Base-by-base conservation (phyloP, 2,113 vertebrate species). In the Nansenia antarctica region DNA sequence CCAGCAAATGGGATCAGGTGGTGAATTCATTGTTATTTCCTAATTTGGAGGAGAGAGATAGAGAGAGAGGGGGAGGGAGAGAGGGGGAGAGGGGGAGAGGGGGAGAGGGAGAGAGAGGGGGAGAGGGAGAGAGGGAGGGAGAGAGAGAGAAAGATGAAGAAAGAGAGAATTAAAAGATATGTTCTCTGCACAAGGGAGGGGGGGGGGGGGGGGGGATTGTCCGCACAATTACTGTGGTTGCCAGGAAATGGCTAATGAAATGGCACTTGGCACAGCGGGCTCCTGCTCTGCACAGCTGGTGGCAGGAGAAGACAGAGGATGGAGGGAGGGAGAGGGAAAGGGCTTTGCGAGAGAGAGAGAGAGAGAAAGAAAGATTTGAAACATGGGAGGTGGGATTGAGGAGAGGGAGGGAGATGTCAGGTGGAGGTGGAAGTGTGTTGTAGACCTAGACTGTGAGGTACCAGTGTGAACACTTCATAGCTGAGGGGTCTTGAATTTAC, bases 221-320 rank as follows among this genome's bases (percentile, higher is more conserved):
- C 85, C 60, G 24, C 32, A 71, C 79, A 85, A 83, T 86, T 81
- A 86, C 73, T 62, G 76, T n/a, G 62, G 72, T 81, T 85, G 82
- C 85, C 78, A 84, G 34, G 86, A 78, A 86, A 76, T 73, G 70
- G 72, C 85, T 87, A 84, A 87, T 90, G 74, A 83, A 89, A 88
- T 82, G 78, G 71, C 81, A 82, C 81, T 87, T 87, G 83, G 88
- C 83, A 81, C 85, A 87, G 79, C 26, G 39, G 76, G 73, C 14
- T n/a, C 67, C 78, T 62, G 49, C 61, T 66, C 80, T 79, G 24
- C 79, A 76, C 55, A 34, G 53, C 22, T 26, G 53, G 53, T 84
- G 85, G 83, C 83, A 80, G 77, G 42, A 5, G 71, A 74, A 66
- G 77, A 75, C 70, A 62, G 76, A n/a, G n/a, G n/a, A n/a, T n/a